Percentiles rank a stretch among this genome's conserved stretches.
phyloP scores from a whole-genome alignment of 23 tunicate species.

The Oikopleura vanhoeffeni region DNA sequence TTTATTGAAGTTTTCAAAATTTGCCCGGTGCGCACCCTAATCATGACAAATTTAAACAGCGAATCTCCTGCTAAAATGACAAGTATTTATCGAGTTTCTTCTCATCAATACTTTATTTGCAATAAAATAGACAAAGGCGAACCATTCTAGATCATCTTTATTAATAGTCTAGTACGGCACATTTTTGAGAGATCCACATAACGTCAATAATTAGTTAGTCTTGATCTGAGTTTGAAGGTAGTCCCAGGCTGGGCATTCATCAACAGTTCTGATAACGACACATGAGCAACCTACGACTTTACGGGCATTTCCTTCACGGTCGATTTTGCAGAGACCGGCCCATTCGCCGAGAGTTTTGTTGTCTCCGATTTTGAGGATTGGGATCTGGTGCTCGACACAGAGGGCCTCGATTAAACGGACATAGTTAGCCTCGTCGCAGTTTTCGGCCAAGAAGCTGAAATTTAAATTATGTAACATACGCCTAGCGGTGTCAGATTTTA shows the following conservation, averaged over 20 bases:
- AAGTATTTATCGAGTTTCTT: too few relatives aligned
- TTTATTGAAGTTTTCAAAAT: too few relatives aligned
- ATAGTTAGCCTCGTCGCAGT: constrained; percentile 80
- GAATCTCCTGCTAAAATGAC: too few relatives aligned
- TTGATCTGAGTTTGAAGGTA: background rate
- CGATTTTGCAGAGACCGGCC: constrained; percentile 91
- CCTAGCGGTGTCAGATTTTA: background rate
- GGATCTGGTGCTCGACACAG: constrained; percentile 65
- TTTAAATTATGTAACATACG: too few relatives aligned
- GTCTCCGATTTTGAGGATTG: constrained; percentile 60
- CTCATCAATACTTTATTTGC: too few relatives aligned
- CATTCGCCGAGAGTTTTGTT: constrained; percentile 65
- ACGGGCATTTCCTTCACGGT: constrained; percentile 79
- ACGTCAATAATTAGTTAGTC: too few relatives aligned
- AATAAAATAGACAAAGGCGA: too few relatives aligned
- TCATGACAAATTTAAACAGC: too few relatives aligned
- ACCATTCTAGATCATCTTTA: too few relatives aligned
- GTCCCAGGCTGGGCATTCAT: background rate
- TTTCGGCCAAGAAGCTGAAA: constrained; percentile 37
- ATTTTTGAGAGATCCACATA: too few relatives aligned
- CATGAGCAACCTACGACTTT: constrained; percentile 93
- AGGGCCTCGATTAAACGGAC: constrained; percentile 70
- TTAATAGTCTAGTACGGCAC: too few relatives aligned
- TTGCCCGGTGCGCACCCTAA: too few relatives aligned
- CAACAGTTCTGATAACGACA: constrained; percentile 29